Evolutionary conservation across 2,797 vertebrate genomes (phyloP), one percentile per base, ranked within the genome.

Genomic region (Phylloscopus collybita): DNA sequence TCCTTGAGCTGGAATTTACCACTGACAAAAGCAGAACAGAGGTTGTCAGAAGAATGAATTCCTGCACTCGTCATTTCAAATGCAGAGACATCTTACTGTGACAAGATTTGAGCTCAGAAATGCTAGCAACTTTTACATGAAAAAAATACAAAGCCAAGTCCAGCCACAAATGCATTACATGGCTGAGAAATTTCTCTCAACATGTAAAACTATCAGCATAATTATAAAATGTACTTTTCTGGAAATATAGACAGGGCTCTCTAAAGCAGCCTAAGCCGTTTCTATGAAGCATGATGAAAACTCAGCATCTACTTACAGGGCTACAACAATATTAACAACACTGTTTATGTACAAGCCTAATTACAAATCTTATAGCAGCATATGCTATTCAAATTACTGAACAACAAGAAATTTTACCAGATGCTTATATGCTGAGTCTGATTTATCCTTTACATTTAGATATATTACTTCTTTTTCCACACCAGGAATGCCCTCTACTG

Each of bases 11-110:
- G 61, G 84, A 96, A 83, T 94, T 90, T 90, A 75, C 36, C 75
- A n/a, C 71, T 80, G 85, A 80, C 49, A 87, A 80, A 95, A 93
- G 73, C 53, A 70, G 64, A 91, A 81, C 49, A 81, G 78, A 88
- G 62, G 38, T 15, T 93, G 84, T 94, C 85, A 85, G 85, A 88
- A 90, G 72, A 91, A 85, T 44, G 13, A 92, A 87, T 90, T 83
- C 53, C 66, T 60, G 23, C 45, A 60, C 23, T 82, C 13, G 2
- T 86, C 0, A 60, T 87, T 94, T 93, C 57, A 84, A 80, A 85
- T 76, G 70, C 78, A 67, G 45, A 88, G 64, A 82, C 40, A 53
- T 92, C 34, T 51, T 49, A 85, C 64, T 0, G 0, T 76, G 49
- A 67, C 26, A 81, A 85, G 80, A 71, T 51, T 50, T 66, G 61